Base-by-base conservation (phyloP, 2,888 invertebrate genomes). In the Macrophya annulata region DNA sequence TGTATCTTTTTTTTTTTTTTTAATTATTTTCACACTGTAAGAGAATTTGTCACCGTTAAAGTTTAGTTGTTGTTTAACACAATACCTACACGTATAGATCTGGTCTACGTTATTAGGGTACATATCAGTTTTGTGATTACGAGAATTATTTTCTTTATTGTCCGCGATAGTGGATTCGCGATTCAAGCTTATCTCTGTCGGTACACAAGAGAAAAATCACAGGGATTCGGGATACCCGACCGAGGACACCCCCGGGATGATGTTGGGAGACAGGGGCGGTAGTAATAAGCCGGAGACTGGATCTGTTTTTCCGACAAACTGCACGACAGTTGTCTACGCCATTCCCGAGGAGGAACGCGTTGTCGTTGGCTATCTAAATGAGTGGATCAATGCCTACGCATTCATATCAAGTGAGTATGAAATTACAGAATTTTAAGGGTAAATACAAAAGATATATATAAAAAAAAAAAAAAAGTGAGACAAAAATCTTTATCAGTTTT, bases 331-430 rank as follows among this genome's bases (percentile, higher is more conserved):
- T 88, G 92, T 94, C 91, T 94, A 94, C 91, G 91, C 93, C 84
- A 90, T 92, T 86, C 93, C 94, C 90, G 93, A 93, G 89, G 94
- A 94, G 90, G 93, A 93, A 88, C 92, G 92, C 55, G 91, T 92
- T 90, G 95, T 95, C 91, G 94, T 96, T 92, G 96, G 96, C 91
- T 96, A 96, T 94, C 94, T 96, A 92, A 95, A 95, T 88, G 96
- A 96, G 91, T 96, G 96, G 96, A 96, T 96, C 92, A 95, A 95
- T 93, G 95, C 96, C 89, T 96, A 96, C 94, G 94, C 95, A 89
- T 96, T 96, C 92, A 94, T 96, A 89, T 95, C 95, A 95, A 95
- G 96, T 96, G 95, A 96, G 96, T 96, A 93, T 83, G 37, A 71
- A 31, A 37, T 25, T 15, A 62, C n/a, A 12, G 37, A 74, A 74